Percentiles rank a stretch among this genome's conserved stretches.
Conservation (phyloP, 2,797 vertebrate genomes). For the Astyanax mexicanus region DNA sequence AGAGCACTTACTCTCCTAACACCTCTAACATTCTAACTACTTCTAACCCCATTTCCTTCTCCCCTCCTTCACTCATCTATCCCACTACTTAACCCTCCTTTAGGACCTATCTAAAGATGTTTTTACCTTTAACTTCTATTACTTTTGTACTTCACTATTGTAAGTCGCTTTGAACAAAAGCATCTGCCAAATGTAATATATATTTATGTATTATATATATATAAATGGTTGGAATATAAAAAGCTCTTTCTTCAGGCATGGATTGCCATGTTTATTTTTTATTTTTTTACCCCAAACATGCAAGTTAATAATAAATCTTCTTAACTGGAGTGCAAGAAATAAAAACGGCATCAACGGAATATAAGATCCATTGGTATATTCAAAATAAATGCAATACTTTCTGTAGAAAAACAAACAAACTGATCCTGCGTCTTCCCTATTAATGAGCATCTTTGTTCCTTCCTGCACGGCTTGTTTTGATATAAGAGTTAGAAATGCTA, state of each 20-base stretch:
- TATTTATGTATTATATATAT: no score
- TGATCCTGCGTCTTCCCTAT: background rate
- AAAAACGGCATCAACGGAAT: slow-evolving; percentile 14
- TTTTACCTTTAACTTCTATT: no score
- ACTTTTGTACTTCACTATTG: no score
- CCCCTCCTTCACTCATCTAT: no score
- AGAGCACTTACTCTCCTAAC: no score
- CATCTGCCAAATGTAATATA: no score
- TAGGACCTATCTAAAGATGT: no score
- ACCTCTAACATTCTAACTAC: no score
- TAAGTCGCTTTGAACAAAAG: no score
- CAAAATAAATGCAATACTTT: slow-evolving; percentile 17
- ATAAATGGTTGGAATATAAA: no score
- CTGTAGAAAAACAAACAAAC: background rate
- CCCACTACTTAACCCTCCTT: no score
- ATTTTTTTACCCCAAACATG: background rate
- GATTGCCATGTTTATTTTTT: slow-evolving; percentile 14
- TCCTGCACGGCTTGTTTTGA: slow-evolving; percentile 1
- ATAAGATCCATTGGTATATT: background rate
- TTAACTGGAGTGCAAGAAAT: background rate
- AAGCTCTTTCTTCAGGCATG: background rate
- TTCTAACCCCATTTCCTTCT: no score
- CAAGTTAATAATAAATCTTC: slow-evolving; percentile 32
- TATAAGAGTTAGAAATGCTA: slow-evolving; percentile 1
- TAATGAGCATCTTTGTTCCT: background rate